Percentiles rank a stretch among this genome's conserved stretches.
phyloP scores from a whole-genome alignment of 2,113 vertebrate species.

The Acanthisitta chloris region DNA sequence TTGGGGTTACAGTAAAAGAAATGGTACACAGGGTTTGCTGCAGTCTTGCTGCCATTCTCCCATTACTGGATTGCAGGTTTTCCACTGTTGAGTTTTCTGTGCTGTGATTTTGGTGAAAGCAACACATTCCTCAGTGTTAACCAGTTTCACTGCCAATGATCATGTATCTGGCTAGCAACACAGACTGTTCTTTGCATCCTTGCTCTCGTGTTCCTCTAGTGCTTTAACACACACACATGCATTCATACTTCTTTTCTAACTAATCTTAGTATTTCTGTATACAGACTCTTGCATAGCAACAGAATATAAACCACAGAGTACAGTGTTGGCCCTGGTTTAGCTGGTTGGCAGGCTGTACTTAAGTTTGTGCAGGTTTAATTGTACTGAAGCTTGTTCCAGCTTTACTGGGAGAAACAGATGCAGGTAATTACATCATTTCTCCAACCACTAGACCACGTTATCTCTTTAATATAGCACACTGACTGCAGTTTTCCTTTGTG shows the following conservation, averaged over 20 bases:
- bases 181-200: not conserved
- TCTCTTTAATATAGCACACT: not conserved
- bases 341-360: not conserved
- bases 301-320: not conserved
- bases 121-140: not conserved
- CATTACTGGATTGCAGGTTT: not conserved
- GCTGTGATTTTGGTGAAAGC: not conserved
- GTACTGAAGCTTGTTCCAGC: not conserved
- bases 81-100: rapidly evolving
- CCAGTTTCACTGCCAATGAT: not conserved
- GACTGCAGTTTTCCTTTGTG: not conserved
- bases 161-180: not conserved
- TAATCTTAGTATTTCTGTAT: not conserved
- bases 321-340: not conserved
- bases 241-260: not conserved
- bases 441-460: not conserved
- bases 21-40: not conserved
- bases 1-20: not conserved
- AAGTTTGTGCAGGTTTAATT: not conserved
- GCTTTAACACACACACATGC: not conserved
- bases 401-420: not conserved
- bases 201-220: not conserved
- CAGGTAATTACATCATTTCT: not conserved
- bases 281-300: not conserved
- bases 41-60: not conserved